A percentile compares a stretch with the other conserved stretches of the same genome.
Conservation (phyloP, 1,140 invertebrate species). For the Micrasema minimum region DNA sequence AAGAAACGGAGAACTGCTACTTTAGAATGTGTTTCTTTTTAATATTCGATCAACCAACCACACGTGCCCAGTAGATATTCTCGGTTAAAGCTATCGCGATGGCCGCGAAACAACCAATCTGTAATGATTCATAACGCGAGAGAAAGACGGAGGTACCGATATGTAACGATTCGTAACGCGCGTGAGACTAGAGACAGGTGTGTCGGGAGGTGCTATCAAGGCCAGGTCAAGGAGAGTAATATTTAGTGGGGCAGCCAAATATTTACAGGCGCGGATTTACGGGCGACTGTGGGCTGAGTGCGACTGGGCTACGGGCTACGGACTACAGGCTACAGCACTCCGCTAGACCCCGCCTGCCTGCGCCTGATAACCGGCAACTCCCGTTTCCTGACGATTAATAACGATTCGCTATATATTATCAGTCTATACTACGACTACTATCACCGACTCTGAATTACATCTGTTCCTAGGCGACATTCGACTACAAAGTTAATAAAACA, state of each 20-base stretch:
- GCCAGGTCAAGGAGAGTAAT: constrained; percentile 29
- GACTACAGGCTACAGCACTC: neutral
- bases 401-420: too few species aligned
- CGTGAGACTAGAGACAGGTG: constrained; percentile 22
- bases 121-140: constrained; percentile 2
- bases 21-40: neutral
- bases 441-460: too few species aligned
- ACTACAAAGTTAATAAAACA: too few species aligned
- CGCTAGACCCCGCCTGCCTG: neutral
- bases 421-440: too few species aligned
- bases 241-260: constrained; percentile 17
- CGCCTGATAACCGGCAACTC: neutral
- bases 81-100: constrained; percentile 10
- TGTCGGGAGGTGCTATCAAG: constrained; percentile 21
- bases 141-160: neutral
- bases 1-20: neutral
- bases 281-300: neutral
- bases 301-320: neutral
- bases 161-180: constrained; percentile 6
- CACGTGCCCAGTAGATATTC: constrained; percentile 18
- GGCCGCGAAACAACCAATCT: constrained; percentile 18
- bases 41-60: neutral
- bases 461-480: too few species aligned
- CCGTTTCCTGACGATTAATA: neutral
- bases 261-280: constrained; percentile 2